Evolutionary conservation across 2,888 invertebrate species (phyloP).

Genomic region (Agrotis segetum): DNA sequence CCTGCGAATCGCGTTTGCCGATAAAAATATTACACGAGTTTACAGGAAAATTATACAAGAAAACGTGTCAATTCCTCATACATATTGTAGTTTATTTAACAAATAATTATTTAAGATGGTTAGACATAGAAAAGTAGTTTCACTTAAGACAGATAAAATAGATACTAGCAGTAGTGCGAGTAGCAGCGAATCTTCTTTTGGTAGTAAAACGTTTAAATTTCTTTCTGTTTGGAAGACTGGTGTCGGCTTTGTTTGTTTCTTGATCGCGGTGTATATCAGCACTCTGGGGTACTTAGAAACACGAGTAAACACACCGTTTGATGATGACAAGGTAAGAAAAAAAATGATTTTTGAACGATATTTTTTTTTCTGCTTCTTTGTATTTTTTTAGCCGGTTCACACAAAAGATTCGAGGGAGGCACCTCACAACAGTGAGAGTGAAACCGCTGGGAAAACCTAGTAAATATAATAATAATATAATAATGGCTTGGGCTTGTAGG

Average conservation of each 20-base stretch:
- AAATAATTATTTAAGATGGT: conserved; percentile 74
- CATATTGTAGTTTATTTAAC: conserved; percentile 57
- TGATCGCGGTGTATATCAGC: conserved; percentile 94
- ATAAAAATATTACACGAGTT: conserved; percentile 52
- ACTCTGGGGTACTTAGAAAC: conserved; percentile 96
- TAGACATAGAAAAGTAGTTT: conserved; percentile 78
- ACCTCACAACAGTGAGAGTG: too few species aligned
- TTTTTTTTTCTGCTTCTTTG: conserved; percentile 1
- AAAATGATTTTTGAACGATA: neutral
- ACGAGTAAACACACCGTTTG: conserved; percentile 96
- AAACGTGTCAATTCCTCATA: conserved; percentile 70
- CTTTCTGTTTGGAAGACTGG: conserved; percentile 91
- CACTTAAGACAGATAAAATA: conserved; percentile 73
- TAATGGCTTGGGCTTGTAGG: too few species aligned
- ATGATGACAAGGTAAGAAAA: conserved; percentile 93
- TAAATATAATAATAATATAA: too few species aligned
- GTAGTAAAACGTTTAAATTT: conserved; percentile 70
- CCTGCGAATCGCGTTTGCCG: conserved; percentile 50
- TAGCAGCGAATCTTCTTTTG: conserved; percentile 71
- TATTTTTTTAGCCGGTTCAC: neutral
- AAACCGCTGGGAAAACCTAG: too few species aligned
- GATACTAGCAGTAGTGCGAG: conserved; percentile 81
- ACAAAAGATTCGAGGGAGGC: too few species aligned
- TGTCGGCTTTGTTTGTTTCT: conserved; percentile 92
- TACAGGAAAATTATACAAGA: conserved; percentile 57